Base-by-base conservation (phyloP, 2,113 vertebrate species). In the Oxygymnocypris stewartii region DNA sequence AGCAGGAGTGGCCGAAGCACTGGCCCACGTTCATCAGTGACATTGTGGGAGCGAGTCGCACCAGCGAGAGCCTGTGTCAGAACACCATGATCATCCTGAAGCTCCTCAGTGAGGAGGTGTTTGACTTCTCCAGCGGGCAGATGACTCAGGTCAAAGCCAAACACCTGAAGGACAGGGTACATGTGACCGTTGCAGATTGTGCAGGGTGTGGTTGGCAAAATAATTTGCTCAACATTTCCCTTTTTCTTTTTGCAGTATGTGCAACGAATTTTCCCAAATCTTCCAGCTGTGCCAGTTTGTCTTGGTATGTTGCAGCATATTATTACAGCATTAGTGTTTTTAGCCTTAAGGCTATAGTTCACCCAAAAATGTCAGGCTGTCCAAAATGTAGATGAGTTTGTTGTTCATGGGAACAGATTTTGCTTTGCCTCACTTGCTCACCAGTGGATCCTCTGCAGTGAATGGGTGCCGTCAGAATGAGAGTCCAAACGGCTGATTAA, bases 81-180 rank as follows among this genome's bases (percentile, higher is more conserved):
- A 99, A 99, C 94, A 99, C 99, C 90, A 99, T 99, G 98, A 94
- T 99, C 63, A 99, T 99, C 88, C 95, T 99, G 20, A 99, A 99
- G 90, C 95, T 99, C 78, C 92, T 99, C 82, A 99, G 98, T 20
- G 98, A 99, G 92, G 98, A 99, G 92, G 98, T 99, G 40, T 99
- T 99, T 93, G 98, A 97, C 91, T 97, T 97, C 76, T 97, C 96
- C 89, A 96, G 96, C 4, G 98, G 98, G 10, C 96, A 98, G 93
- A 97, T 98, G 90, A 98, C 97, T 40, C 97, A 98, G 95, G 97
- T 97, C n/a, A 98, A 98, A 94, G 96, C 97, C 80, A 98, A 97
- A 82, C 97, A 98, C 93, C 95, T 98, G 88, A 98, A 98, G 91
- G 97, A 98, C 95, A 97, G 97, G n/a, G 96, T 93, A 94, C 25